A percentile compares a stretch with the other conserved stretches of the same genome.
These are phyloP conservation scores for Rotaria macrura DNA, from an alignment of 2,888 invertebrate species.

Conservation along the genomic window DNA sequence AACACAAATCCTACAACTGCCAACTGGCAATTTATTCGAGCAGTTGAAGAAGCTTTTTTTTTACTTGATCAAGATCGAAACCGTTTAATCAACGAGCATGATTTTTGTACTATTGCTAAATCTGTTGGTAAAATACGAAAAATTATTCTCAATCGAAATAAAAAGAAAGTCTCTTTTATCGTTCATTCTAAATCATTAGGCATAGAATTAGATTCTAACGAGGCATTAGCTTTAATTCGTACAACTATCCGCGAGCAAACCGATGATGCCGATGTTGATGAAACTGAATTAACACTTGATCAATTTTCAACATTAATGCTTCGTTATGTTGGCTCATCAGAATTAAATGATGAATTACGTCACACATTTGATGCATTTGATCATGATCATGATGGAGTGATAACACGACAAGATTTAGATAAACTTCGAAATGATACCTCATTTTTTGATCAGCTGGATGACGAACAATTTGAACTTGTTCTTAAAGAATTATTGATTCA, in stretches of 20 bases:
- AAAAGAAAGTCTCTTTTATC: too few relatives aligned
- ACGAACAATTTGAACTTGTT: background rate
- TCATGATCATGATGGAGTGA: background rate
- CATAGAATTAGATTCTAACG: background rate
- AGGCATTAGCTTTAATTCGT: background rate
- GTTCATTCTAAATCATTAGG: too few relatives aligned
- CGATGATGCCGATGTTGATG: background rate
- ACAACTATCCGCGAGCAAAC: background rate
- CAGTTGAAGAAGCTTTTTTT: constrained; percentile 16
- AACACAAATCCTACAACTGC: background rate
- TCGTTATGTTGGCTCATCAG: background rate
- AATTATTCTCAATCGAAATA: too few relatives aligned
- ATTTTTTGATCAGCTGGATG: background rate
- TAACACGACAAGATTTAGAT: background rate
- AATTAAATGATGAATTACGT: background rate
- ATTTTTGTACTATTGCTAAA: background rate
- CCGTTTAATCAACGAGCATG: background rate
- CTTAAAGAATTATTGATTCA: background rate
- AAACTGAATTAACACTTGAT: background rate
- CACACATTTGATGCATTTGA: background rate
- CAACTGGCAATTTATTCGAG: background rate
- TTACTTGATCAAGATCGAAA: background rate
- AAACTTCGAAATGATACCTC: background rate
- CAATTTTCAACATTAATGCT: background rate
- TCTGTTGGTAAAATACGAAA: background rate